A percentile compares a stretch with the other conserved stretches of the same genome.
phyloP scores from a whole-genome alignment of 2,113 vertebrate genomes.

The Okapia johnstoni region DNA sequence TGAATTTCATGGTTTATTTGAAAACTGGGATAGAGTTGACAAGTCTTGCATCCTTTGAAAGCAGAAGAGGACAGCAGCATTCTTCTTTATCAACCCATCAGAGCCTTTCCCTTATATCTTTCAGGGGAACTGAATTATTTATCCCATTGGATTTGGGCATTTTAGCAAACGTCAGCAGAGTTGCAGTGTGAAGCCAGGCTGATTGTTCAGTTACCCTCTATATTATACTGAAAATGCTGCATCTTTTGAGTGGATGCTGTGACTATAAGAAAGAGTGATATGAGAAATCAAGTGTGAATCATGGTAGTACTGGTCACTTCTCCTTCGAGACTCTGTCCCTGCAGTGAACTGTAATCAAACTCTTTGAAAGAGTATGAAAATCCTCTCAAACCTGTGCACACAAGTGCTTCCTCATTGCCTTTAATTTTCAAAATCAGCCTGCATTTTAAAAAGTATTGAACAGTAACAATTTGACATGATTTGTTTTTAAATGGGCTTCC shows the following conservation, averaged over 20 bases:
- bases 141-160: conserved; percentile 49
- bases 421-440: not conserved
- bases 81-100: conserved; percentile 63
- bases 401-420: not conserved
- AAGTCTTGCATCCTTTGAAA: conserved; percentile 35
- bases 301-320: not conserved
- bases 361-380: conserved; percentile 9
- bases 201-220: not conserved
- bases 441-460: not conserved
- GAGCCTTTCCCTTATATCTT: conserved; percentile 46
- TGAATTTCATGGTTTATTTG: conserved; percentile 54
- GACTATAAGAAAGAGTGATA: not conserved
- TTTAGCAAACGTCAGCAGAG: conserved; percentile 67
- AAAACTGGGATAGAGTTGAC: conserved; percentile 1
- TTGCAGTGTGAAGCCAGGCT: conserved; percentile 48
- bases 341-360: not conserved
- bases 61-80: conserved; percentile 32
- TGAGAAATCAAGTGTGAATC: not conserved
- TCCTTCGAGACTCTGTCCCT: not conserved
- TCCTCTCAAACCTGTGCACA: not conserved
- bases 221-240: not conserved
- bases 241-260: not conserved
- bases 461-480: not conserved
- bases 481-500: conserved; percentile 1
- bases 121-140: conserved; percentile 76